Base-by-base conservation (phyloP, 2,888 invertebrate species). In the Tipula lateralis region DNA sequence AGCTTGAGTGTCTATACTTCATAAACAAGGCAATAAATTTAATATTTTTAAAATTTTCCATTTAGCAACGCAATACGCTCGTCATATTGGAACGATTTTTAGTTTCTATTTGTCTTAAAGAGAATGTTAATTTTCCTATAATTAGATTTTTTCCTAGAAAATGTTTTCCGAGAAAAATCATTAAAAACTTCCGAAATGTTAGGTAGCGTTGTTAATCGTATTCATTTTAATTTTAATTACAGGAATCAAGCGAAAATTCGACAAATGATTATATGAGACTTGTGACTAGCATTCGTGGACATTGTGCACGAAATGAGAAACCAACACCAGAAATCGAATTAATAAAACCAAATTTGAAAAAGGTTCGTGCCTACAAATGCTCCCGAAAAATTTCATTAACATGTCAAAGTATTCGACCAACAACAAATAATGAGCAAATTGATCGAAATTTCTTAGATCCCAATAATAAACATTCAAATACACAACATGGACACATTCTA, bases 331-430 rank as follows among this genome's bases (percentile, higher is more conserved):
- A 88, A 39, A 87, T 87, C 34, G 85, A 86, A 83, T 85, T 85
- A 85, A 85, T 84, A 84, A 85, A 85, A 82, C 44, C 85, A 13
- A 86, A 86, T 84, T 50, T 84, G 2, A 85, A 85, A 84, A 50
- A 84, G 44, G 87, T 66, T 86, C 89, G 0, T 86, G 85, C 85
- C 29, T 84, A 84, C 86, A 87, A 89, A 86, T 89, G 88, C 86
- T 92, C 92, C 86, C 91, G 95, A 87, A 94, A 94, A 91, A 94
- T 94, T 87, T 94, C 94, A 87, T 91, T 95, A 87, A 94, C 94
- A 7, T 94, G 94, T 89, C 93, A 93, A 89, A 93, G 93, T 87
- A 89, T 91, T 87, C 87, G 83, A 86, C 86, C 87, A 88, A 86
- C 80, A 88, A 87, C 88, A 88, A 92, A 92, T 88, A 89, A 91